These are phyloP conservation scores for Amiota mariae DNA, from an alignment of 2,888 invertebrate genomes.

Conservation along the genomic window DNA sequence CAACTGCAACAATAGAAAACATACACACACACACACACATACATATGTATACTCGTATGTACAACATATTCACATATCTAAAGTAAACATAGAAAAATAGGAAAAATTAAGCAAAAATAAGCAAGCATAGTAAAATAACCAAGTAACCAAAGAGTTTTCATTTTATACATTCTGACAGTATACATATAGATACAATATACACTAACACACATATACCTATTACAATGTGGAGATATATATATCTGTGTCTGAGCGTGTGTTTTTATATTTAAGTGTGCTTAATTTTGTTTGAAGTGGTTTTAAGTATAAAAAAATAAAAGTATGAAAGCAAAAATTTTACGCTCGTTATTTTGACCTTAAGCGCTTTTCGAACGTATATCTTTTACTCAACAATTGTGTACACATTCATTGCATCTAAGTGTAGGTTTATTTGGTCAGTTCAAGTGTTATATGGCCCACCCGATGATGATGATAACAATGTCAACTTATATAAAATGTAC, in stretches of 20 bases:
- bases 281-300: constrained; percentile 38
- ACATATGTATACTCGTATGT: neutral
- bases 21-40: neutral
- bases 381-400: no score
- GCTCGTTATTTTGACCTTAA: constrained; percentile 7
- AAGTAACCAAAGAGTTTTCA: no score
- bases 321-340: constrained; percentile 19
- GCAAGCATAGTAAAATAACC: neutral
- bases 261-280: constrained; percentile 34
- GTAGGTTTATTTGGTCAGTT: no score
- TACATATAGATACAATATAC: neutral
- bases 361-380: neutral
- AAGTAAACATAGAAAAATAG: neutral
- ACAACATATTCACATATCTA: neutral
- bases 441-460: no score
- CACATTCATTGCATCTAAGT: no score
- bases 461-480: constrained; percentile 11
- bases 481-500: constrained; percentile 9
- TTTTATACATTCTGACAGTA: neutral
- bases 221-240: neutral
- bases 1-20: neutral
- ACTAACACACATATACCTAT: neutral
- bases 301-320: constrained; percentile 18
- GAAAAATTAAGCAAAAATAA: constrained; percentile 10
- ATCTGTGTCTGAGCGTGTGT: neutral